Evolutionary conservation across 64 coral and sea anemone species (phyloP), one percentile per base, ranked within the genome.

Genomic region (Cladopsammia gracilis): DNA sequence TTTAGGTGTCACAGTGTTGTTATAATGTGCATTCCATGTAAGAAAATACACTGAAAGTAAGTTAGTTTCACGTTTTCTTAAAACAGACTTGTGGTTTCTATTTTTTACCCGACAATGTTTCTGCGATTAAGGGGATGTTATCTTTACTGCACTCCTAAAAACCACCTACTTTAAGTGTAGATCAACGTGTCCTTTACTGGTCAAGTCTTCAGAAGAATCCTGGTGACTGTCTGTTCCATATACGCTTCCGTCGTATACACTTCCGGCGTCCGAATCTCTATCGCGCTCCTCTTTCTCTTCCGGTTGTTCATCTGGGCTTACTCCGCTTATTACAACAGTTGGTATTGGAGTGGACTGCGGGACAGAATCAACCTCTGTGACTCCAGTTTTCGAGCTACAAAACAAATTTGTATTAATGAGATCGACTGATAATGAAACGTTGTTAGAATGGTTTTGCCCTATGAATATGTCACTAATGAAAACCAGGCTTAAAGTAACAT

Each of bases 241-340:
- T 34, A 92, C 64, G 59, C 64, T 88, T 34, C 90, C 92, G 8
- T 98, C 96, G 54, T 98, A 98, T 2, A 94, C 83, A 57, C 96
- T 98, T 65, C 92, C 92, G 56, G 77, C 76, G n/a, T 98, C 96
- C 0, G 92, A 98, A 75, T 62, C 92, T 71, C 82, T 81, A 1
- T 87, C 87, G 52, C 73, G 70, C 15, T 94, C 75, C 10, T 52
- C 92, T 14, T 70, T 75, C n/a, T 13, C 56, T 56, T 89, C 66
- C 46, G 16, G 20, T n/a, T 84, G 58, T 68, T 84, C 60, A 7
- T 84, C 80, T 6, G 15, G 16, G 49, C 60, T 64, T 8, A 47
- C 80, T 24, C 26, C 80, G 0, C 47, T 84, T 46, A 84, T 51
- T 0, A 84, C 42, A 84, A 84, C 60, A 3, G 19, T 51, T 49